Base-by-base conservation (phyloP, 2,113 vertebrate genomes). In the Ciconia maguari region DNA sequence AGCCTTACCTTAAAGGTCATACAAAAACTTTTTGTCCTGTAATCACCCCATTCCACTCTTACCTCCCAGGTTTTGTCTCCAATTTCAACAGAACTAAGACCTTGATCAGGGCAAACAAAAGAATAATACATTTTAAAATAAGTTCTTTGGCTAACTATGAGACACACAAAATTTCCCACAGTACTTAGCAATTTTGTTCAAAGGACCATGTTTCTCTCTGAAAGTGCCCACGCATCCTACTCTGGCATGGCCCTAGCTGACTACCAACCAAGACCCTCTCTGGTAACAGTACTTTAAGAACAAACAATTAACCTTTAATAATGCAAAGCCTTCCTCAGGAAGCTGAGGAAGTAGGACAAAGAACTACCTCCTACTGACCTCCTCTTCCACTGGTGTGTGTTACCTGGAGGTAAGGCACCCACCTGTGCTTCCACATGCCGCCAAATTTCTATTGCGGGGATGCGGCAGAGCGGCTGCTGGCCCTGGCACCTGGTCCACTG, bases 41-140 rank as follows among this genome's bases (percentile, higher is more conserved):
- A 75, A 92, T 89, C 49, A 89, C 36, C 52, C 57, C 30, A 52
- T 49, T 72, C 44, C 34, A n/a, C 52, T 91, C 57, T 48, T 21
- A 89, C 80, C 41, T 94, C 70, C 58, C 30, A 83, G 15, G 60
- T 87, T 89, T 76, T 79, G 34, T 65, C 74, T 87, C 84, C 20
- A 70, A 3, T 85, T 96, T 93, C 87, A 93, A 62, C 44, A 81
- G 38, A 89, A 72, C 13, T 89, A 89, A 89, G 78, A 76, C 60
- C 84, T 42, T 65, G n/a, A 95, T 69, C 89, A 82, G 30, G 21
- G 48, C 61, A 93, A 96, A 90, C 66, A 95, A 94, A 94, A 89
- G 69, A 84, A 61, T 44, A 84, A 76, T 12, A 34, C 62, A 66
- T 64, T 91, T 80, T 54, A 60, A 94, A 94, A 20, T 30, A 49